Evolutionary conservation across 1,140 invertebrate species (phyloP).

Genomic region (Nasonia longicornis): DNA sequence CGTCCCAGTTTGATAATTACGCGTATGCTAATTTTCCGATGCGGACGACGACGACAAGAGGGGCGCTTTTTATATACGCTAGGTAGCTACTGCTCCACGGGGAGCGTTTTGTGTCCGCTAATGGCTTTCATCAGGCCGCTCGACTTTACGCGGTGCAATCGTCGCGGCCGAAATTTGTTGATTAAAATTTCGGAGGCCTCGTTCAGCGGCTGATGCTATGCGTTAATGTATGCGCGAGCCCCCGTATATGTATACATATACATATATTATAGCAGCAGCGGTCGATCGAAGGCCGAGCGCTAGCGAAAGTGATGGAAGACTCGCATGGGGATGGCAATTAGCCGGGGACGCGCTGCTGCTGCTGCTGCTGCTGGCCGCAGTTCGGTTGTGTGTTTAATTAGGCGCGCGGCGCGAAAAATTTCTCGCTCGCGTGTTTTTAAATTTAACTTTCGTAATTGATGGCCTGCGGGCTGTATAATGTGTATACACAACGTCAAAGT

Average conservation of each 20-base stretch:
- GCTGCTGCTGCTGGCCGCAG: neutral
- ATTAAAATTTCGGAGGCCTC: slow-evolving; percentile 41
- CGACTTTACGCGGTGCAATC: slow-evolving; percentile 19
- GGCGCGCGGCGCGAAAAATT: neutral
- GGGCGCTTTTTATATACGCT: neutral
- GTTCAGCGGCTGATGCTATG: neutral
- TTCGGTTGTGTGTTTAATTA: neutral
- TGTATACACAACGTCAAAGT: neutral
- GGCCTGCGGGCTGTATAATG: too few species aligned
- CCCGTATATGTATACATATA: neutral
- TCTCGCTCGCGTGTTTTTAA: neutral
- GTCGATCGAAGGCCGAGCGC: slow-evolving; percentile 1
- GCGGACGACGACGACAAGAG: neutral
- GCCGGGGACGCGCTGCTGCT: neutral
- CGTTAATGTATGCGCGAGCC: neutral
- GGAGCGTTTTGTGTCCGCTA: slow-evolving; percentile 10
- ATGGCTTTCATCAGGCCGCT: slow-evolving; percentile 5
- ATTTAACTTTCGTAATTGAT: neutral
- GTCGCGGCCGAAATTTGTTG: slow-evolving; percentile 34
- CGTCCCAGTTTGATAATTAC: slow-evolving; percentile 43
- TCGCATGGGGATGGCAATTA: neutral
- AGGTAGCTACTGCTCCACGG: neutral
- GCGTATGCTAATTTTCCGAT: slow-evolving; percentile 45
- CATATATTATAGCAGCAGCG: neutral
- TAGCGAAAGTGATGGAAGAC: slow-evolving; percentile 6